Evolutionary conservation across 2,113 vertebrate genomes (phyloP), one percentile per base, ranked within the genome.

Genomic region (Paedocypris sp.): DNA sequence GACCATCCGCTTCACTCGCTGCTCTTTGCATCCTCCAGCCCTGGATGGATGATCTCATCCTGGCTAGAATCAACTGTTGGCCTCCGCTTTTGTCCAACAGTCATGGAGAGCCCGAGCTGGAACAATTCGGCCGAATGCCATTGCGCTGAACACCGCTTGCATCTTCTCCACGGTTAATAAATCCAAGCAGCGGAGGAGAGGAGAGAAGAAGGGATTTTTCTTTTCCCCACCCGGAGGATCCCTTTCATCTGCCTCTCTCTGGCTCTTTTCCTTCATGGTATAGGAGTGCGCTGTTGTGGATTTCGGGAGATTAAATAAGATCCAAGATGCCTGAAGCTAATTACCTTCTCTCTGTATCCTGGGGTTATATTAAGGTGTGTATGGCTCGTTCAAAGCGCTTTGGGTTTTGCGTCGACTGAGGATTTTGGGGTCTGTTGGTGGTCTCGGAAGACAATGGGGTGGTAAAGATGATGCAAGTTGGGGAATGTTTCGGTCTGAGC

Each of bases 321-420:
- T 85, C 84, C 84, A 86, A 85, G 83, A 88, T 87, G 86, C 85
- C 85, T 83, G 85, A 87, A 79, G 84, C 83, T 38, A 87, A 86
- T 76, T 88, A 86, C 77, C 80, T 88, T 74, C 82, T 86, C 69
- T 84, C 84, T 45, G 86, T 87, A 70, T 88, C 85, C 67, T 87
- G 86, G 85, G 85, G 84, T 78, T 87, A 88, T 75, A 88, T 87
- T 69, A 87, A 87, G 86, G 86, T 88, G 81, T 70, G 85, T 85
- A 77, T 50, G 32, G 38, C 25, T 5, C n/a, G 36, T 25, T 28
- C 35, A 69, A 56, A 9, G 11, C 4, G 52, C 43, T 43, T 58
- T 52, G 3, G 5, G 20, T 23, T 52, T 5, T 23, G 31, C 42
- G n/a, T n/a, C 19, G 6, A 62, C 32, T 32, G 47, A 52, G 31